Evolutionary conservation across 2,113 vertebrate genomes (phyloP).

Genomic region (Periophthalmus modestus): DNA sequence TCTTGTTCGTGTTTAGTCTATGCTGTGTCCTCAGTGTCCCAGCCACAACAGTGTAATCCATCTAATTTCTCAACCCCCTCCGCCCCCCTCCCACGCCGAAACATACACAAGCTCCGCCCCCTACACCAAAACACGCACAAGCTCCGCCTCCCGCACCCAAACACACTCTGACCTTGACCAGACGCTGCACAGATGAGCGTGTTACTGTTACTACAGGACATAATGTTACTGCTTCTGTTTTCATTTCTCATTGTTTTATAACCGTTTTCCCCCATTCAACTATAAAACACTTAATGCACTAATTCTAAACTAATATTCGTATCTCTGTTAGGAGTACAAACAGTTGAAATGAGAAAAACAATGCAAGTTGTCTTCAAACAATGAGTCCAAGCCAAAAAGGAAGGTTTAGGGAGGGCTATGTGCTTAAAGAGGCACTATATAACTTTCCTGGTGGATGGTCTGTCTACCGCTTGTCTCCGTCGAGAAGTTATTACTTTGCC

Average conservation of each 20-base stretch:
- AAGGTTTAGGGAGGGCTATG: too few relatives aligned
- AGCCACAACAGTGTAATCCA: conserved; percentile 7
- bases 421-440: too few relatives aligned
- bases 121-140: not conserved
- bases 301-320: not conserved
- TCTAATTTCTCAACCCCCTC: not conserved
- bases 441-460: too few relatives aligned
- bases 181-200: not conserved
- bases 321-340: not conserved
- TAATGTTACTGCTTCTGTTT: not conserved
- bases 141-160: not conserved
- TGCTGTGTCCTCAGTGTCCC: conserved; percentile 1
- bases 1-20: not conserved
- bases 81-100: not conserved
- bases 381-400: not conserved
- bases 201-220: not conserved
- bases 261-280: not conserved
- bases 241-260: not conserved
- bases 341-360: not conserved
- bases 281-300: not conserved
- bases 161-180: conserved; percentile 6
- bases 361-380: not conserved
- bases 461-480: too few relatives aligned
- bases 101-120: not conserved
- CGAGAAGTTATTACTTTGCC: too few relatives aligned